A percentile compares a stretch with the other conserved stretches of the same genome.
These are phyloP conservation scores for Chamaea fasciata DNA, from an alignment of 2,113 vertebrate species.

Conservation along the genomic window DNA sequence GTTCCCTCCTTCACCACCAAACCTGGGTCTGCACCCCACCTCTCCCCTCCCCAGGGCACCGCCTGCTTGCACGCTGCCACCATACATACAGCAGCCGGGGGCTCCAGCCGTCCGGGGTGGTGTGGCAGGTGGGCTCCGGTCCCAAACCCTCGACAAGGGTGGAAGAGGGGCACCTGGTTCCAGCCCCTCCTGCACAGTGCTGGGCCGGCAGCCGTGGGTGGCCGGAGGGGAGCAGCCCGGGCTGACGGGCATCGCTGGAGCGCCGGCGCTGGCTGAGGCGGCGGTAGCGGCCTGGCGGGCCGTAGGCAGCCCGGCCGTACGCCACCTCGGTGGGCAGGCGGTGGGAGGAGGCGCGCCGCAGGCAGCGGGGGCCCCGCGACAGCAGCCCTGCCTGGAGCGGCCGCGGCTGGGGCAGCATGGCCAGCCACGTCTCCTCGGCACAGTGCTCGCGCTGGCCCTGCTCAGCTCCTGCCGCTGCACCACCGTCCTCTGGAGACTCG, in stretches of 20 bases:
- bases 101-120: constrained; percentile 72
- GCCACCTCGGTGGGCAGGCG: constrained; percentile 63
- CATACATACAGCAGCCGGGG: constrained; percentile 85
- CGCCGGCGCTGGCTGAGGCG: constrained; percentile 68
- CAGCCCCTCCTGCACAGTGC: background rate
- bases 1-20: background rate
- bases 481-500: background rate
- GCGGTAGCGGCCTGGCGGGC: constrained; percentile 74
- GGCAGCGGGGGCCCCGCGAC: constrained; percentile 70
- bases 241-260: constrained; percentile 36
- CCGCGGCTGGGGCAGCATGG: background rate
- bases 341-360: constrained; percentile 76
- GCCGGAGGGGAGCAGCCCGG: constrained; percentile 38
- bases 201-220: background rate
- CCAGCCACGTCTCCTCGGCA: background rate
- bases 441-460: background rate
- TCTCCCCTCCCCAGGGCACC: background rate
- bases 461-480: background rate
- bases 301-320: constrained; percentile 7
- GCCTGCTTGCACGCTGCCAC: fast-evolving
- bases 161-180: constrained; percentile 5
- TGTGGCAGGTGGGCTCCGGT: background rate
- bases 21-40: background rate
- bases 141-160: background rate
- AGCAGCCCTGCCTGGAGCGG: constrained; percentile 1